Percentiles rank a stretch among this genome's conserved stretches.
Evolutionary conservation across 2,797 vertebrate species (phyloP).

Genomic region (Enteromius radiatus): DNA sequence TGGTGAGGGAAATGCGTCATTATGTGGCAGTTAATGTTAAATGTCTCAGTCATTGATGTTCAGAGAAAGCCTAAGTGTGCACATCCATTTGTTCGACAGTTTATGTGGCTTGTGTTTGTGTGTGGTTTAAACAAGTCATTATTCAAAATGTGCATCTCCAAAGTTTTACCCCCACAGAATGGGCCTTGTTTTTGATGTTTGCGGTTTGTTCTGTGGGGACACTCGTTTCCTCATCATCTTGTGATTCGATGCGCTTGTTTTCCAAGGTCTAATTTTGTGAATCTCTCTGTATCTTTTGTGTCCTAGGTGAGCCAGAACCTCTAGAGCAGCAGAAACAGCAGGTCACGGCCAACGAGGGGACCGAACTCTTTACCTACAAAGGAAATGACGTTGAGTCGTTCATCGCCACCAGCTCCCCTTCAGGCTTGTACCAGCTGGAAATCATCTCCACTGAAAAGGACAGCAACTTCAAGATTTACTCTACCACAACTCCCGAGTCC

Average conservation of each 20-base stretch:
- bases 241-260: background rate
- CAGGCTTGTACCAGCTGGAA: constrained; percentile 95
- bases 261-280: constrained; percentile 32
- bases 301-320: constrained; percentile 89
- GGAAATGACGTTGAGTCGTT: constrained; percentile 97
- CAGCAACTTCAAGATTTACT: constrained; percentile 94
- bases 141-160: constrained; percentile 9
- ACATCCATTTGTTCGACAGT: constrained; percentile 28
- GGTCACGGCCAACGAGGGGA: constrained; percentile 82
- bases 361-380: constrained; percentile 93
- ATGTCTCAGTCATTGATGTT: constrained; percentile 22
- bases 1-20: constrained; percentile 18
- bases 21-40: constrained; percentile 16
- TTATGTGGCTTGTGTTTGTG: constrained; percentile 31
- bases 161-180: background rate
- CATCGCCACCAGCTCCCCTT: constrained; percentile 86
- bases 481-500: constrained; percentile 94
- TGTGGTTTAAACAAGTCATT: constrained; percentile 37
- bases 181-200: constrained; percentile 23
- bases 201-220: constrained; percentile 26
- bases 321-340: constrained; percentile 95
- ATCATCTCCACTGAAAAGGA: constrained; percentile 97
- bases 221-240: background rate
- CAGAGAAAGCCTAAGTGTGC: constrained; percentile 17
- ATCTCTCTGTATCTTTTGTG: constrained; percentile 48